Evolutionary conservation across 2,797 vertebrate genomes (phyloP), one percentile per base, ranked within the genome.

Genomic region (Pipistrellus pygmaeus): DNA sequence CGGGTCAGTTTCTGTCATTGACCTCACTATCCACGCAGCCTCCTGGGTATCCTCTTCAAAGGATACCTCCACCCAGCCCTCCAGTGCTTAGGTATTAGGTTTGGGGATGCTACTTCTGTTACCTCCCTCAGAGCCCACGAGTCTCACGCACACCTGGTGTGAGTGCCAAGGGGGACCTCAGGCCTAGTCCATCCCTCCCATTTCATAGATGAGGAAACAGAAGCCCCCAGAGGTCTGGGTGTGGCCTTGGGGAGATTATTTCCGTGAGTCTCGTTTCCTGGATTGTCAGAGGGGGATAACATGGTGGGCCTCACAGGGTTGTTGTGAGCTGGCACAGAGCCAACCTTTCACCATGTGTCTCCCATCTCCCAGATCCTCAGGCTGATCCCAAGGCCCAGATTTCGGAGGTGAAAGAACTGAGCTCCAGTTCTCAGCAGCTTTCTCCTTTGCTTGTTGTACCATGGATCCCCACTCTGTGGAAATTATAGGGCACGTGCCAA

Each of bases 311-410:
- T 71, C 38, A 38, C 0, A 3, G 53, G 18, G 68, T 10, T 18
- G 20, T 20, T 4, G 17, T n/a, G 68, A 85, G 73, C 46, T 72
- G 38, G 12, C 41, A 44, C 32, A 68, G 78, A 53, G 71, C 30
- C 14, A 12, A 44, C 23, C 83, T 30, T 2, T 71, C 25, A 11
- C 38, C 15, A 25, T 9, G 55, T 27, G 13, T 21, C 23, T 20
- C 7, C 13, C 44, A 20, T 32, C 77, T 72, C 57, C 4, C 0
- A 12, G 35, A 15, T 18, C 3, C 41, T 73, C 0, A 0, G 51
- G 44, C 5, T 41, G 27, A 6, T 66, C 62, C 66, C 38, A 35
- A 46, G 7, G 68, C 62, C 68, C 84, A 68, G 68, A 53, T 57
- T 55, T 57, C 55, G 1, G 51, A 80, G 27, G 38, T 18, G 2